Percentiles rank a stretch among this genome's conserved stretches.
Conservation (phyloP, 2,888 invertebrate species). For the Pseudolycoriella hygida region DNA sequence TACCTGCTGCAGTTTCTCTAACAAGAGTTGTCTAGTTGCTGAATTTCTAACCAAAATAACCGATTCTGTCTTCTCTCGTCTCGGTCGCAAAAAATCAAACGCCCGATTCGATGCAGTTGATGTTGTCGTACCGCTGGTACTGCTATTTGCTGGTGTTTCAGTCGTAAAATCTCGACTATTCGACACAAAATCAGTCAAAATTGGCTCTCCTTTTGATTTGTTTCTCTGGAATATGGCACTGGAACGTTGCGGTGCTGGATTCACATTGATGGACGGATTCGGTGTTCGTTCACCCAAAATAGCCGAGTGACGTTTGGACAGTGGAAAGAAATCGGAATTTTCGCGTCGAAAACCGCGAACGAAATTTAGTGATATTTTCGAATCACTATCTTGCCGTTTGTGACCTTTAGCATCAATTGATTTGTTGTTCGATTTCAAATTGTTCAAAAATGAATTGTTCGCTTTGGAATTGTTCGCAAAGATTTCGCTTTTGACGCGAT, state of each 20-base stretch:
- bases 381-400: conserved; percentile 56
- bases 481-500: conserved; percentile 13
- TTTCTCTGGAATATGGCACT: conserved; percentile 54
- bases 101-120: conserved; percentile 13
- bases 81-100: conserved; percentile 40
- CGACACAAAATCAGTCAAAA: conserved; percentile 48
- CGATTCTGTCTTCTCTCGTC: conserved; percentile 79
- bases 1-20: conserved; percentile 24
- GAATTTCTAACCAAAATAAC: conserved; percentile 60
- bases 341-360: conserved; percentile 65
- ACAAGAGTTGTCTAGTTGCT: conserved; percentile 32
- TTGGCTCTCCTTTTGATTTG: conserved; percentile 40
- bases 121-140: conserved; percentile 8
- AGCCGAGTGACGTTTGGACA: conserved; percentile 61
- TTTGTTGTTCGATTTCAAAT: conserved; percentile 28
- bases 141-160: conserved; percentile 9
- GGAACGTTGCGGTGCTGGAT: conserved; percentile 33
- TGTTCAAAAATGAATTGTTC: conserved; percentile 6
- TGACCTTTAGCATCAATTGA: conserved; percentile 32
- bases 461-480: conserved; percentile 11
- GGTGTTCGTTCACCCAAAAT: conserved; percentile 32
- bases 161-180: conserved; percentile 9
- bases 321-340: conserved; percentile 68
- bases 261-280: conserved; percentile 8
- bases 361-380: conserved; percentile 50